Evolutionary conservation across 2,888 invertebrate species (phyloP), one percentile per base, ranked within the genome.

Genomic region (Ariolimax columbianus): DNA sequence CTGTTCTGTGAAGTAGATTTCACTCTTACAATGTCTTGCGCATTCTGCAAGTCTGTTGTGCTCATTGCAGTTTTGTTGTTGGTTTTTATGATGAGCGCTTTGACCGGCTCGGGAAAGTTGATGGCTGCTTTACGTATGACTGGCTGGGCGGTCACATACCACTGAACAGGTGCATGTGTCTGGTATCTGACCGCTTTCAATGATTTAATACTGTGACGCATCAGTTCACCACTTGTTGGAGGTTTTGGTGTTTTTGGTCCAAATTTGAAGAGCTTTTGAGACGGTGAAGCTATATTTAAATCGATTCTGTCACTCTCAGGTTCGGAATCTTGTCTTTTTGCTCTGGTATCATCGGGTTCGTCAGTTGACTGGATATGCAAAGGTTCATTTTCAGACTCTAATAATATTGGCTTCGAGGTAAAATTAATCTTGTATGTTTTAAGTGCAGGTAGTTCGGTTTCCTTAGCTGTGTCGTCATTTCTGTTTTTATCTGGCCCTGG

Each of bases 121-220:
- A 78, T 26, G 4, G 40, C 63, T 19, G 63, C 63, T 36, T 63
- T 43, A 6, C 26, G 63, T 63, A 40, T 6, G 33, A 75, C 19
- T 33, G 75, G 47, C n/a, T 77, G 81, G 6, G 75, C 68, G 30
- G 86, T 82, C 1, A 86, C 81, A 33, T 77, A 77, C 82, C 82
- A 84, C 77, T 75, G 30, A 17, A 79, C 83, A 68, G 81, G 84
- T 3, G 86, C 79, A 26, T 78, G 68, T n/a, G 85, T 87, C 30
- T 78, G 80, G 51, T 63, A 85, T n/a, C 51, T 84, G 68, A 83
- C 79, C 0, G 86, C 59, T 38, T 78, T 84, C 36, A 83, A 26
- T 38, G 63, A 30, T 33, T 82, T 82, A 38, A 85, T 77, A 82
- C 77, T 85, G 19, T 84, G n/a, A 33, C 47, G 78, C 6, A 63